phyloP scores from a whole-genome alignment of 1,140 invertebrate species.

The Daktulosphaira vitifoliae region DNA sequence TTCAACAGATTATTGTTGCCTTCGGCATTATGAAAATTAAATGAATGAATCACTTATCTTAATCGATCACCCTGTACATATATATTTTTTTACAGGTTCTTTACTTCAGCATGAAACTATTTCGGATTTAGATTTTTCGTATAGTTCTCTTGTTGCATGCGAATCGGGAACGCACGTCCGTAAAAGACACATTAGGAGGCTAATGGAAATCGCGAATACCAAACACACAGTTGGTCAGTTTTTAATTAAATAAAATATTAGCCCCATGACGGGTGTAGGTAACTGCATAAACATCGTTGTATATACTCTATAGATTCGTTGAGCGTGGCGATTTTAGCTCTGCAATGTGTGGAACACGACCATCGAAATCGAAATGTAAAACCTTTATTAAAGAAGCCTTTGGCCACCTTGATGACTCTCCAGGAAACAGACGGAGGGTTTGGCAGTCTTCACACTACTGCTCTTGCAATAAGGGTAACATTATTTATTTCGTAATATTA shows the following conservation, averaged over 20 bases:
- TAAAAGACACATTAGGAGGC: conserved; percentile 63
- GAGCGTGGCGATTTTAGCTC: conserved; percentile 69
- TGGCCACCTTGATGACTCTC: conserved; percentile 60
- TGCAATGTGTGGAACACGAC: conserved; percentile 75
- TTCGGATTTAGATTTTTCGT: conserved; percentile 59
- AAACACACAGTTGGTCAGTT: conserved; percentile 37
- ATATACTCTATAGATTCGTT: conserved; percentile 57
- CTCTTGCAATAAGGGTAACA: conserved; percentile 61
- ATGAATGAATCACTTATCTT: too few species aligned
- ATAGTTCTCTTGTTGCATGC: conserved; percentile 59
- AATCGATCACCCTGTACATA: too few species aligned
- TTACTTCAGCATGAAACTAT: conserved; percentile 59
- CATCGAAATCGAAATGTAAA: conserved; percentile 67
- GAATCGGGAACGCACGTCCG: conserved; percentile 69
- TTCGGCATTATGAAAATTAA: too few species aligned
- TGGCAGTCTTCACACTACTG: conserved; percentile 69
- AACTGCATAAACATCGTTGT: too few species aligned
- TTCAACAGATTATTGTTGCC: too few species aligned
- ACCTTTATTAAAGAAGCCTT: conserved; percentile 64
- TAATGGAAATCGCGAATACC: conserved; percentile 51
- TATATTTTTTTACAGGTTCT: conserved; percentile 42
- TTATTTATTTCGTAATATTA: too few species aligned
- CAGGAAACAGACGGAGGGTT: conserved; percentile 72
- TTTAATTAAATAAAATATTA: too few species aligned
- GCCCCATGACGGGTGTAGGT: background rate